These are phyloP conservation scores for Mycteria americana DNA, from an alignment of 2,797 vertebrate genomes.

Conservation along the genomic window DNA sequence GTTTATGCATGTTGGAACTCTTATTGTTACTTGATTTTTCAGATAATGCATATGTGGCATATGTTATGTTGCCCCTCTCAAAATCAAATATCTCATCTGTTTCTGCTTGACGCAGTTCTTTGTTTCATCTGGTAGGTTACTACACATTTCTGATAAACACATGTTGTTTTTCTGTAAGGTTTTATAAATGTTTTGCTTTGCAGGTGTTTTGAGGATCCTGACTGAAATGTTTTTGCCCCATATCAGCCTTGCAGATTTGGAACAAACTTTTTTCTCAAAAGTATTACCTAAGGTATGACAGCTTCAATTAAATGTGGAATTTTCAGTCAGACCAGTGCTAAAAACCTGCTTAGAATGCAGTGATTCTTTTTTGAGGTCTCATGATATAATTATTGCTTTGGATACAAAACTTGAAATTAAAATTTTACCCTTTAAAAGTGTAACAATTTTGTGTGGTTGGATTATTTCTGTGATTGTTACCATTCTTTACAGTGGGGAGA, in stretches of 20 bases:
- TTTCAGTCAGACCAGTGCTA: neutral
- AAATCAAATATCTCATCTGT: neutral
- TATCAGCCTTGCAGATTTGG: slow-evolving; percentile 82
- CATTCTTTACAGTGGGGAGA: neutral
- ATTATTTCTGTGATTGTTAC: neutral
- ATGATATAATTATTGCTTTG: neutral
- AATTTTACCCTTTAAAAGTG: neutral
- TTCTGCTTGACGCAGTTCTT: neutral
- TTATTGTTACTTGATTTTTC: neutral
- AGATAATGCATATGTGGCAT: neutral
- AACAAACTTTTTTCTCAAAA: slow-evolving; percentile 86
- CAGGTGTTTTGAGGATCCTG: slow-evolving; percentile 89
- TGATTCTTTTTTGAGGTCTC: neutral
- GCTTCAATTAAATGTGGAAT: neutral
- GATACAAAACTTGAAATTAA: neutral
- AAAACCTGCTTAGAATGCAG: neutral
- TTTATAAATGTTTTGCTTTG: slow-evolving; percentile 31
- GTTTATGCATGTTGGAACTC: neutral
- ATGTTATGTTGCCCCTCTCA: neutral
- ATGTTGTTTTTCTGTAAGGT: neutral
- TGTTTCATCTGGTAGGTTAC: neutral
- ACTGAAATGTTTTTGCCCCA: slow-evolving; percentile 92
- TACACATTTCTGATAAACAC: neutral
- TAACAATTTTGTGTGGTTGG: neutral
- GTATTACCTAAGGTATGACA: slow-evolving; percentile 88